Percentiles rank a stretch among this genome's conserved stretches.
Conservation (phyloP, 2,888 invertebrate species). For the Ligdia adustata region DNA sequence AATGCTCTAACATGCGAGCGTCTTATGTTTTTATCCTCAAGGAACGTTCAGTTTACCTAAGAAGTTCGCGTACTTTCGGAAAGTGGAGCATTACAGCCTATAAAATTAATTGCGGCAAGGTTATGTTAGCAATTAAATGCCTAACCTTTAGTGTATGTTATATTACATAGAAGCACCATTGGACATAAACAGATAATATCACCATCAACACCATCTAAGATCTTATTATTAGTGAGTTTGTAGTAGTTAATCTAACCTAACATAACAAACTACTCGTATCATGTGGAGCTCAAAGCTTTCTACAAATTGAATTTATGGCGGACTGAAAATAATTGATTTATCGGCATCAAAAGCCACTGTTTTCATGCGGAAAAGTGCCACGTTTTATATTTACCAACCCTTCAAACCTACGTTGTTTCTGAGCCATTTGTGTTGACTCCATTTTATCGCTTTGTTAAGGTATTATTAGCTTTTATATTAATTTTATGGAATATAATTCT, state of each 20-base stretch:
- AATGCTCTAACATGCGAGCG: constrained; percentile 43
- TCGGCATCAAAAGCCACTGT: constrained; percentile 5
- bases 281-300: no score
- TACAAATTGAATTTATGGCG: no score
- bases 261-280: no score
- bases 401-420: constrained; percentile 12
- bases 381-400: constrained; percentile 13
- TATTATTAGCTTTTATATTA: constrained; percentile 18
- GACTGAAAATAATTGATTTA: constrained; percentile 8
- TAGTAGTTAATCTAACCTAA: no score
- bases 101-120: constrained; percentile 21
- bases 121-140: constrained; percentile 15
- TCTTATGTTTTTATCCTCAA: constrained; percentile 30
- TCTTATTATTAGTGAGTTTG: no score
- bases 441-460: constrained; percentile 9
- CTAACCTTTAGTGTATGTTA: constrained; percentile 6
- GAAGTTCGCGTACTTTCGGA: constrained; percentile 19
- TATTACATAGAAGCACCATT: no score
- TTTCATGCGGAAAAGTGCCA: constrained; percentile 4
- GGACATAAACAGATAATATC: not conserved
- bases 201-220: no score
- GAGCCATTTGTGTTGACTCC: constrained; percentile 14
- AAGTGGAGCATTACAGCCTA: constrained; percentile 13
- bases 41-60: constrained; percentile 24
- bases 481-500: constrained; percentile 16